Conservation (phyloP, 2,113 vertebrate species). For the Australoheros scitulus region DNA sequence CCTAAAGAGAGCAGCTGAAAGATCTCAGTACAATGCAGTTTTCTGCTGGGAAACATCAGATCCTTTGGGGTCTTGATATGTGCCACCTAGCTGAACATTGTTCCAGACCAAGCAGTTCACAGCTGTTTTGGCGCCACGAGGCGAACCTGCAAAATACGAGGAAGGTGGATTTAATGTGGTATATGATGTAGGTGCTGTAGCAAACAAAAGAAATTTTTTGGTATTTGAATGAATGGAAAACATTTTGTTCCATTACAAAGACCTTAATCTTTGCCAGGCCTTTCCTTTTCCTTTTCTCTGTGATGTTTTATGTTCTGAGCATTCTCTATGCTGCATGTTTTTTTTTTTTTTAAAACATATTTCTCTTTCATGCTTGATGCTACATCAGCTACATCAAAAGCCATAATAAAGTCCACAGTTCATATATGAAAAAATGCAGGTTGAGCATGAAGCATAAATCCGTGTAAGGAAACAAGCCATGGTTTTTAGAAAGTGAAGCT, state of each 20-base stretch:
- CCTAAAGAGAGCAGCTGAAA: neutral
- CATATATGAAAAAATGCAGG: constrained; percentile 45
- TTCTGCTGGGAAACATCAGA: neutral
- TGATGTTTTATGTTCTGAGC: neutral
- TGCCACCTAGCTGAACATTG: neutral
- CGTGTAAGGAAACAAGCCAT: neutral
- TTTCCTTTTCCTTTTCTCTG: neutral
- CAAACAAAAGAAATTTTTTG: neutral
- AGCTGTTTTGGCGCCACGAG: neutral
- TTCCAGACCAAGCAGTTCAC: neutral
- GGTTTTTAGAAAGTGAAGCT: constrained; percentile 31
- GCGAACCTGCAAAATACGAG: fast-evolving
- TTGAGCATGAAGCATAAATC: constrained; percentile 38
- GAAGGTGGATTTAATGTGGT: neutral
- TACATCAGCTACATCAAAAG: constrained; percentile 60
- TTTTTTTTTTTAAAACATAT: neutral
- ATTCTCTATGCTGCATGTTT: neutral
- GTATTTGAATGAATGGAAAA: neutral
- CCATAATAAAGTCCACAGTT: neutral
- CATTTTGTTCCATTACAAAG: neutral
- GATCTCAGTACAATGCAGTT: neutral
- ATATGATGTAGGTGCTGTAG: neutral
- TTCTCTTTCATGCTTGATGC: constrained; percentile 5
- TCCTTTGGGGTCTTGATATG: neutral
- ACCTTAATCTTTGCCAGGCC: neutral